Evolutionary conservation across 1,140 invertebrate species (phyloP).

Genomic region (Conopomorpha cramerella): DNA sequence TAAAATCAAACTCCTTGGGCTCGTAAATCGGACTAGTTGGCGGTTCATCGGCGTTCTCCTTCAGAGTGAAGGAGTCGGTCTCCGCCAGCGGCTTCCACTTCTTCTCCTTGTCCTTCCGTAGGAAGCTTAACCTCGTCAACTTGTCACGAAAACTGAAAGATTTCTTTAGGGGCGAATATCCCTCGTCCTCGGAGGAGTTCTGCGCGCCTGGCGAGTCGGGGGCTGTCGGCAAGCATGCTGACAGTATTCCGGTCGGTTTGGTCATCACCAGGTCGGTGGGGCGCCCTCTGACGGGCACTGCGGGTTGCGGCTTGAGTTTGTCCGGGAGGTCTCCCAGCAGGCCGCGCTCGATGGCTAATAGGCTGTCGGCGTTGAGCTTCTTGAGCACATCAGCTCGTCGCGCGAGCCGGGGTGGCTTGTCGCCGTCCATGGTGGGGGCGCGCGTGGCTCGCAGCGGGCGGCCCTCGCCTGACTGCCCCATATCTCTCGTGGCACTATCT

Average conservation of each 20-base stretch:
- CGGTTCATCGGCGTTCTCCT: slow-evolving; percentile 1
- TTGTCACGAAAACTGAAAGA: slow-evolving; percentile 44
- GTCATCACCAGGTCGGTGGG: slow-evolving; percentile 20
- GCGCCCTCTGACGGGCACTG: slow-evolving; percentile 18
- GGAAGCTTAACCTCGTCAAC: slow-evolving; percentile 30
- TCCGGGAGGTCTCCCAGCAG: slow-evolving; percentile 37
- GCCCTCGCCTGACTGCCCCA: slow-evolving; percentile 18
- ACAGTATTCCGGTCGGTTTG: slow-evolving; percentile 25
- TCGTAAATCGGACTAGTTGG: slow-evolving; percentile 3
- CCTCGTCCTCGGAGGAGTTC: slow-evolving; percentile 15
- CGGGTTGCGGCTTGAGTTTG: slow-evolving; percentile 22
- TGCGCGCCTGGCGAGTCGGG: slow-evolving; percentile 21
- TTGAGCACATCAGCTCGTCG: slow-evolving; percentile 30
- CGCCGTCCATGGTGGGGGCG: slow-evolving; percentile 34
- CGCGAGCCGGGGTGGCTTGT: slow-evolving; percentile 20
- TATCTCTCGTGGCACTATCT: no score
- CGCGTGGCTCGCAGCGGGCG: no score
- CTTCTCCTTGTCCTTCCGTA: slow-evolving; percentile 34
- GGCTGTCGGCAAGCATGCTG: slow-evolving; percentile 29
- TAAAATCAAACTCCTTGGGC: slow-evolving; percentile 16
- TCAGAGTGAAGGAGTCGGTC: slow-evolving; percentile 13
- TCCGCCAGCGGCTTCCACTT: slow-evolving; percentile 30
- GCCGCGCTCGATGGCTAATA: slow-evolving; percentile 38
- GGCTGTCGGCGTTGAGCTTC: slow-evolving; percentile 36
- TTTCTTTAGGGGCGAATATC: slow-evolving; percentile 30